Base-by-base conservation (phyloP, 2,113 vertebrate genomes). In the Aegotheles bennettii region DNA sequence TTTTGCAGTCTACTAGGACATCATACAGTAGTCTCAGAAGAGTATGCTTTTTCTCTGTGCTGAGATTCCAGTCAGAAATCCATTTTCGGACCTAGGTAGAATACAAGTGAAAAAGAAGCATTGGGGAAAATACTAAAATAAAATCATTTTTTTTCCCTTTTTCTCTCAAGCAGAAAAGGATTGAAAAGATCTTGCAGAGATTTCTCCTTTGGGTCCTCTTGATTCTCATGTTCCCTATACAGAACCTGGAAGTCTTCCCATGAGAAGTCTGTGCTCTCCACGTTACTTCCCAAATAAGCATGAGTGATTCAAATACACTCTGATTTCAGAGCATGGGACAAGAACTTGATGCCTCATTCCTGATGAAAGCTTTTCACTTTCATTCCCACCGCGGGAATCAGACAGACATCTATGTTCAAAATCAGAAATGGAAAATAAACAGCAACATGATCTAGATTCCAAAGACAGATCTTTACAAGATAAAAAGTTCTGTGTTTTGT, bases 41-140 rank as follows among this genome's bases (percentile, higher is more conserved):
- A 40, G 97, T 99, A 64, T 99, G 99, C 67, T 99, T 99, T 96
- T 99, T 99, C 84, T 99, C 99, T 79, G 98, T 99, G 95, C 95
- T 98, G 25, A 99, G 98, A 83, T 99, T 99, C 99, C 99, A 99
- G 96, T 99, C 99, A 50, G 98, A 96, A 97, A 99, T 99, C 99
- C 99, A 99, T 94, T 99, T 99, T 83, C 99, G 98, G 75, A 99
- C 99, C 99, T 99, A 91, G 1, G 76, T 0, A 33, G 16, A 92
- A 84, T 9, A 77, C 1, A 17, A 93, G 43, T 61, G 16, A 88
- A 54, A 90, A 89, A 64, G 51, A 53, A 21, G 15, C 29, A 28
- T 0, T 38, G 17, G 50, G 40, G n/a, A 68, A 71, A 86, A 85
- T 23, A 43, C 21, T n/a, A 59, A 60, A 47, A 63, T 13, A 64